Conservation (phyloP, 1,140 invertebrate genomes). For the Drosophila neocordata region DNA sequence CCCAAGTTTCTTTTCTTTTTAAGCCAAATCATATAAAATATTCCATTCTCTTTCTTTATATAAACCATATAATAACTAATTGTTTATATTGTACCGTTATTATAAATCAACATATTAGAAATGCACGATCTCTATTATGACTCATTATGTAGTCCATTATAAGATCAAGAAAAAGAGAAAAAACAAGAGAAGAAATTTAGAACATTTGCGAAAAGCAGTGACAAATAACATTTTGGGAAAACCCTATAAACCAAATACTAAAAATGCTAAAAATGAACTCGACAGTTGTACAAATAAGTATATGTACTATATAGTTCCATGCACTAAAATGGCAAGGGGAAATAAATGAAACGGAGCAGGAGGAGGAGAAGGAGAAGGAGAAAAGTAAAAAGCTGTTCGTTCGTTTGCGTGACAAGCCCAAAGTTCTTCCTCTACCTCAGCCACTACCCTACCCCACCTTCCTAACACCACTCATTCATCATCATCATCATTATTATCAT, state of each 20-base stretch:
- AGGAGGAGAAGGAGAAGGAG: neutral
- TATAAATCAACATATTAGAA: too few species aligned
- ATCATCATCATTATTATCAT: too few species aligned
- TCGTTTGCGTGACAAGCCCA: conserved; percentile 6
- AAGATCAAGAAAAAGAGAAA: too few species aligned
- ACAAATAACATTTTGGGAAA: neutral
- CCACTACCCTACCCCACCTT: neutral
- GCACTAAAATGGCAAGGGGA: neutral
- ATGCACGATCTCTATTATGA: neutral
- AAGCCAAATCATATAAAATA: too few species aligned
- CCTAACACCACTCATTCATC: neutral
- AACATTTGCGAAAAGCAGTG: neutral
- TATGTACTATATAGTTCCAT: conserved; percentile 9
- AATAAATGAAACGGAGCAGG: neutral
- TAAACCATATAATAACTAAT: too few species aligned
- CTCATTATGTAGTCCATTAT: too few species aligned
- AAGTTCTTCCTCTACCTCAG: neutral
- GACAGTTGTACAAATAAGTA: conserved; percentile 3
- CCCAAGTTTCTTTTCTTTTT: too few species aligned
- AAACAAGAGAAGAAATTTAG: neutral
- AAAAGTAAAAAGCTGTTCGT: neutral
- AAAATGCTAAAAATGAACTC: conserved; percentile 8
- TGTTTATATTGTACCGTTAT: too few species aligned
- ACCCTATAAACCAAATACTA: neutral
- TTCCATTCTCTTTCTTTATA: too few species aligned